Percentiles rank a stretch among this genome's conserved stretches.
phyloP scores from a whole-genome alignment of 2,113 vertebrate species.

The Ovibos moschatus region DNA sequence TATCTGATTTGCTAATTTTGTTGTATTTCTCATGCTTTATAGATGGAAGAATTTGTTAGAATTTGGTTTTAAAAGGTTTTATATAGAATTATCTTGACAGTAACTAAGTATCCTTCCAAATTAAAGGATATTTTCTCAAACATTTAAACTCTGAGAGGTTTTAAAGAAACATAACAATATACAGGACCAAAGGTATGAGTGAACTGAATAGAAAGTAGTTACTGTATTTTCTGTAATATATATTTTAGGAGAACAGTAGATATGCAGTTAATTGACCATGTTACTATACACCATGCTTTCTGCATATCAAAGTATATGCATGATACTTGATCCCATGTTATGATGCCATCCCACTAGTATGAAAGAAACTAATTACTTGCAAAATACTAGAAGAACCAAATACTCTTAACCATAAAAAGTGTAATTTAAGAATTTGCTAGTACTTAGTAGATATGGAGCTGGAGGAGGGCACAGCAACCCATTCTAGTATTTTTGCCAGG shows the following conservation, averaged over 20 bases:
- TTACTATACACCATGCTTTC: conserved; percentile 26
- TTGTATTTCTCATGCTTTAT: conserved; percentile 66
- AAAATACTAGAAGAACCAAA: neutral
- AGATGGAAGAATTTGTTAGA: conserved; percentile 54
- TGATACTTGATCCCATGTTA: conserved; percentile 13
- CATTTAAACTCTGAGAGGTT: conserved; percentile 32
- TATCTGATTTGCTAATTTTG: conserved; percentile 71
- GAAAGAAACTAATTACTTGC: neutral
- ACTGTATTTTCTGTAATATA: conserved; percentile 73
- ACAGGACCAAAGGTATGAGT: conserved; percentile 5
- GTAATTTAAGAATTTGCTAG: conserved; percentile 31
- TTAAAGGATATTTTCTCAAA: conserved; percentile 19
- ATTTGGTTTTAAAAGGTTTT: conserved; percentile 39
- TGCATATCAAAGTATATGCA: neutral
- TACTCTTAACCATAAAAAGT: neutral
- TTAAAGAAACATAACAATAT: neutral
- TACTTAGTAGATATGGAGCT: neutral
- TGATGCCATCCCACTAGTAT: neutral
- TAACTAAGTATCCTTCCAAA: conserved; percentile 40
- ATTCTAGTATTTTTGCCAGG: neutral
- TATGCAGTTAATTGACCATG: conserved; percentile 45
- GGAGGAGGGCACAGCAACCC: neutral
- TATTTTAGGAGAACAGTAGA: conserved; percentile 72
- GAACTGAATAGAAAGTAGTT: conserved; percentile 43
- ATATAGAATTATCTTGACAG: conserved; percentile 5